Evolutionary conservation across 2,888 invertebrate species (phyloP).

Genomic region (Arge pagana): DNA sequence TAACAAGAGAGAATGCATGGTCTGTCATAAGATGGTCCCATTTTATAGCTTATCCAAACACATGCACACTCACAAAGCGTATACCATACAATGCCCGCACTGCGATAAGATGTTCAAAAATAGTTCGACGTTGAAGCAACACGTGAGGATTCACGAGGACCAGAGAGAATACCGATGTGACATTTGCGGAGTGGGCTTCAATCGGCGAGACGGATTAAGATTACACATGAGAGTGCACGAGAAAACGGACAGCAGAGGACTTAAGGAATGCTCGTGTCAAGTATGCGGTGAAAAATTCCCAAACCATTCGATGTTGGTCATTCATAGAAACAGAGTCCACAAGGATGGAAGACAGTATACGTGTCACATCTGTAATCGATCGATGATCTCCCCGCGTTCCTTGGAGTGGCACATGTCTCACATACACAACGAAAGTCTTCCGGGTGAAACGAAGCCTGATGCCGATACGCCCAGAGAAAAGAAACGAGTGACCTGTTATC

Average conservation of each 20-base stretch:
- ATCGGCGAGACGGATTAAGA: conserved; percentile 51
- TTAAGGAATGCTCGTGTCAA: conserved; percentile 55
- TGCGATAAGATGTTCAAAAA: conserved; percentile 57
- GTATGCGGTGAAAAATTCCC: conserved; percentile 55
- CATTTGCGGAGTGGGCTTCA: conserved; percentile 54
- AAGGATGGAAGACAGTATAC: conserved; percentile 54
- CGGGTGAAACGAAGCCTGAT: conserved; percentile 38
- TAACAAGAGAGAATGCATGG: conserved; percentile 51
- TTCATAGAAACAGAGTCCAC: conserved; percentile 53
- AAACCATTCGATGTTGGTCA: conserved; percentile 54
- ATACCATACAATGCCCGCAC: conserved; percentile 53
- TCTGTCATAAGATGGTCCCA: conserved; percentile 53
- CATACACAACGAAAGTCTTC: conserved; percentile 49
- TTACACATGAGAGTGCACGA: conserved; percentile 53
- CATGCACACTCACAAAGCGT: conserved; percentile 56
- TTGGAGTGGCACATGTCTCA: conserved; percentile 55
- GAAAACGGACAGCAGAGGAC: conserved; percentile 51
- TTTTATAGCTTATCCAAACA: conserved; percentile 56
- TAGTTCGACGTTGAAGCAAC: conserved; percentile 54
- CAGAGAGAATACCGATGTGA: conserved; percentile 54
- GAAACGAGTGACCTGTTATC: conserved; percentile 49
- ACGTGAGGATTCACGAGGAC: conserved; percentile 55
- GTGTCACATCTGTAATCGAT: conserved; percentile 54
- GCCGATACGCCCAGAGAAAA: conserved; percentile 37
- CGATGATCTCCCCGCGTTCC: conserved; percentile 53